A percentile compares a stretch with the other conserved stretches of the same genome.
Evolutionary conservation across 2,888 invertebrate genomes (phyloP).

Genomic region (Campopleginae sp.): DNA sequence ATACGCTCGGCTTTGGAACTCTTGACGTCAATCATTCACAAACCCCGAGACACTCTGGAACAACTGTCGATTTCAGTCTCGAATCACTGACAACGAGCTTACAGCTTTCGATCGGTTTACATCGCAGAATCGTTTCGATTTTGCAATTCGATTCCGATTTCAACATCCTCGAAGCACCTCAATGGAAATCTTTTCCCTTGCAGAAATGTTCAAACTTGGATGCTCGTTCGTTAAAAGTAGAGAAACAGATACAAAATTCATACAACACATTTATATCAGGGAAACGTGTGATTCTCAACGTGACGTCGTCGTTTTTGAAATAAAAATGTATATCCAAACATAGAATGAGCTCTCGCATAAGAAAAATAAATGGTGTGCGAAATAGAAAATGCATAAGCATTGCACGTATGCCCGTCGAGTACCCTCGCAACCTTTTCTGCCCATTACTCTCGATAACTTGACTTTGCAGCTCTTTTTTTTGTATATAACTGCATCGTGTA

Average conservation of each 20-base stretch:
- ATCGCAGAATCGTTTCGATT: background rate
- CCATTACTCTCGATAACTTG: constrained; percentile 17
- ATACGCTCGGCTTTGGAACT: constrained; percentile 39
- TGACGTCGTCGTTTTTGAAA: constrained; percentile 1
- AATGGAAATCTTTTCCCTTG: background rate
- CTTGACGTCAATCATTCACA: constrained; percentile 52
- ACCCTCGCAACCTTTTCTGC: constrained; percentile 1
- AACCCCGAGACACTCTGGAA: constrained; percentile 5
- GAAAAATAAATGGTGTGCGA: background rate
- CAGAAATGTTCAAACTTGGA: background rate
- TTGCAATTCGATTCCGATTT: background rate
- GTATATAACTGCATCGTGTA: background rate
- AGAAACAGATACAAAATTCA: background rate
- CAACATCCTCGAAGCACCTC: background rate
- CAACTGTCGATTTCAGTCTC: constrained; percentile 9
- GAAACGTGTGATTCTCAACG: background rate
- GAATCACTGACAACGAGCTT: background rate
- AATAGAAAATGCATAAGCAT: background rate
- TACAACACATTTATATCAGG: background rate
- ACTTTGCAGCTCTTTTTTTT: constrained; percentile 26
- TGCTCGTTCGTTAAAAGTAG: no score
- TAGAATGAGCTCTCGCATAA: background rate
- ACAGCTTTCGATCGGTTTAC: constrained; percentile 8
- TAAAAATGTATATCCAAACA: background rate
- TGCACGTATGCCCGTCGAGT: background rate